Conservation (phyloP, 2,113 vertebrate species). For the Antechinus stuartii region DNA sequence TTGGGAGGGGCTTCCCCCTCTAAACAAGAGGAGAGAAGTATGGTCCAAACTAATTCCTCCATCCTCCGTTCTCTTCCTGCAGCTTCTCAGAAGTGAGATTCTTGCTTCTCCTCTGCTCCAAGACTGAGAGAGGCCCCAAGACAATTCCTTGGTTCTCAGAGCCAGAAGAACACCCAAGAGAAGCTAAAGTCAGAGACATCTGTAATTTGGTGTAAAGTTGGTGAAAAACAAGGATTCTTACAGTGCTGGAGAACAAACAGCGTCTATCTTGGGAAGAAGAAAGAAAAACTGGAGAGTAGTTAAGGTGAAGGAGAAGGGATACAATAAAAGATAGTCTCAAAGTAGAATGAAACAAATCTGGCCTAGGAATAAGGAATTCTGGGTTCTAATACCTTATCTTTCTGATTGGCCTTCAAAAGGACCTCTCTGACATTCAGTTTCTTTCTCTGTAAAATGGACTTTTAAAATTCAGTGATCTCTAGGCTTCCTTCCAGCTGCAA, state of each 20-base stretch:
- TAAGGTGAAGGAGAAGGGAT: not conserved
- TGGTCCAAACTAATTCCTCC: not conserved
- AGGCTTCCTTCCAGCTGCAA: not conserved
- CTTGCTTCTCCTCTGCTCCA: not conserved
- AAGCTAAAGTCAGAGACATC: not conserved
- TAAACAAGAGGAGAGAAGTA: not conserved
- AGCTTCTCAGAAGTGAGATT: not conserved
- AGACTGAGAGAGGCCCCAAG: not conserved
- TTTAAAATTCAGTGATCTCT: not conserved
- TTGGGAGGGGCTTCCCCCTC: not conserved
- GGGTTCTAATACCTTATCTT: not conserved
- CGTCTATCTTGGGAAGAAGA: not conserved
- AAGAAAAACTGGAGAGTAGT: not conserved
- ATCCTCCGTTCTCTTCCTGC: not conserved
- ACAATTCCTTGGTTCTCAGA: constrained; percentile 4
- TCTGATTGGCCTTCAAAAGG: not conserved
- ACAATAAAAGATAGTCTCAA: not conserved
- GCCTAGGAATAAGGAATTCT: not conserved
- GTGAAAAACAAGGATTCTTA: not conserved
- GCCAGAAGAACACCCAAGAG: constrained; percentile 34
- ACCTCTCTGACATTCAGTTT: not conserved
- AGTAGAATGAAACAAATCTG: not conserved
- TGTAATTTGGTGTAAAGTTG: not conserved
- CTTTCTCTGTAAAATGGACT: not conserved
- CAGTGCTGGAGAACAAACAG: not conserved